Evolutionary conservation across 2,113 vertebrate genomes (phyloP).

Genomic region (Ovibos moschatus): DNA sequence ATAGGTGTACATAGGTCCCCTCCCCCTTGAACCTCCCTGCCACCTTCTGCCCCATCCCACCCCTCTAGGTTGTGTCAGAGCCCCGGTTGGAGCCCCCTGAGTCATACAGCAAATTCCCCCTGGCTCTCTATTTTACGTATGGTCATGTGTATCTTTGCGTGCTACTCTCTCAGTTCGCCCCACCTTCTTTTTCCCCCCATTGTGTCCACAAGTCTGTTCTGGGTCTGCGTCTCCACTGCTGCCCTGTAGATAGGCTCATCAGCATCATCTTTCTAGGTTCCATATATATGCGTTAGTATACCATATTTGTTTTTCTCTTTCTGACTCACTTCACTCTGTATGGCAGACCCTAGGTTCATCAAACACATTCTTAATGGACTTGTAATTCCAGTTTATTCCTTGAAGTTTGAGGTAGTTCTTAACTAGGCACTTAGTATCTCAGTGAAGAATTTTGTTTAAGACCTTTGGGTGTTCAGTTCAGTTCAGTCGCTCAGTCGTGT

Average conservation of each 20-base stretch:
- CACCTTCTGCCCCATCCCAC: not conserved
- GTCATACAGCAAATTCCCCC: not conserved
- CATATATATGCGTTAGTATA: not conserved
- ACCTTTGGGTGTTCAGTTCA: not conserved
- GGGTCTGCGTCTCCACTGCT: not conserved
- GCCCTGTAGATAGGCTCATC: not conserved
- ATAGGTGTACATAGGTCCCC: not conserved
- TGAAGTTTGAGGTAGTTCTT: not conserved
- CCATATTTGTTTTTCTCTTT: not conserved
- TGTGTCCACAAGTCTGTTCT: not conserved
- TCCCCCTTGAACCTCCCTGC: not conserved
- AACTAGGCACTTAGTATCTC: not conserved
- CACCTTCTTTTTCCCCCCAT: fast-evolving
- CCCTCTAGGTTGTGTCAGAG: not conserved
- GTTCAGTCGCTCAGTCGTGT: too few species aligned
- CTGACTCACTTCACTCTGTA: not conserved
- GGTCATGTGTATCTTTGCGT: not conserved
- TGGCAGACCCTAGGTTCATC: not conserved
- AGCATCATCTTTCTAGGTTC: not conserved
- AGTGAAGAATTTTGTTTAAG: not conserved
- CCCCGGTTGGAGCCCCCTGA: not conserved
- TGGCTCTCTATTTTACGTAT: not conserved
- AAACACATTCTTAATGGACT: not conserved
- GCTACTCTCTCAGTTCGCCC: not conserved
- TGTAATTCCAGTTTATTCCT: not conserved